Evolutionary conservation across 2,113 vertebrate genomes (phyloP), one percentile per base, ranked within the genome.

Genomic region (Recurvirostra avosetta): DNA sequence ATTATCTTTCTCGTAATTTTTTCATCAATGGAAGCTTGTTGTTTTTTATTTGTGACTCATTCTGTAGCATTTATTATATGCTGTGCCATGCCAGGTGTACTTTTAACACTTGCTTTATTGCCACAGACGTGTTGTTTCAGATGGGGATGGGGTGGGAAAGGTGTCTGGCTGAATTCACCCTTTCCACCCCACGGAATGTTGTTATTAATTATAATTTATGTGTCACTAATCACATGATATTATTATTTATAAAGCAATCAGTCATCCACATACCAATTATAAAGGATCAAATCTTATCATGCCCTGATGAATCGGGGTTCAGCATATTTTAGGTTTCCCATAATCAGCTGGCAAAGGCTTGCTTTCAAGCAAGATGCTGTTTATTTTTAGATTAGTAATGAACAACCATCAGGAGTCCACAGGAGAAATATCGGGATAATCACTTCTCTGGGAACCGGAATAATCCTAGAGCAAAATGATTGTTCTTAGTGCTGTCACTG

Each of bases 131-230:
- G 76, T 67, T 91, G 85, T 82, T 83, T 91, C 91, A 77, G 56
- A 87, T 27, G 52, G 49, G 43, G 49, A 65, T 41, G 29, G 58
- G 41, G 67, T 78, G 55, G 71, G 50, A 87, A 90, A 62, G 45
- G 63, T 70, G 22, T 40, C 70, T 50, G 43, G 14, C 53, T 84
- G 43, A 66, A 72, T 80, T 84, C 85, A 67, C 61, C 70, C 70
- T 90, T 76, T 81, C 83, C 43, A 80, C 40, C 56, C 71, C 32
- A 23, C 14, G 50, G 63, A 84, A 88, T 29, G 47, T 47, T 78
- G 55, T 72, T 80, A 78, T 89, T 96, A 94, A 92, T 90, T 75
- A 81, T 56, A 83, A 70, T 71, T 90, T 59, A 38, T 65, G 50
- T 91, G 67, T 71, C 86, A 56, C 78, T 87, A 89, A 85, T 88